Conservation (phyloP, 1,140 invertebrate species). For the Hycleus phaleratus region DNA sequence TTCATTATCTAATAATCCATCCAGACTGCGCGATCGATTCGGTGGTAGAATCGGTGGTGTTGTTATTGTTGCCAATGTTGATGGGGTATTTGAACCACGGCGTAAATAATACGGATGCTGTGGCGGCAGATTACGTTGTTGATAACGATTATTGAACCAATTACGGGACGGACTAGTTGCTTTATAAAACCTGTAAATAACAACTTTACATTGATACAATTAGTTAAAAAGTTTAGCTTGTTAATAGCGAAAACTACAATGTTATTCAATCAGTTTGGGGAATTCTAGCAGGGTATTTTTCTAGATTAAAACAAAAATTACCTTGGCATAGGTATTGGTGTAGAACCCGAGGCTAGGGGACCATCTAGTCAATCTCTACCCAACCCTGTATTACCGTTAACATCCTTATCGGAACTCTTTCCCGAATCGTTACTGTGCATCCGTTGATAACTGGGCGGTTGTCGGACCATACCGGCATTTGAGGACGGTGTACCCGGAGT, state of each 20-base stretch:
- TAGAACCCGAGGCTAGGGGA: constrained; percentile 43
- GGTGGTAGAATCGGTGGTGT: constrained; percentile 32
- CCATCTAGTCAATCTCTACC: constrained; percentile 65
- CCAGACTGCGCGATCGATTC: constrained; percentile 58
- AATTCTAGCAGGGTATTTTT: too few species aligned
- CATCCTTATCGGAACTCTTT: constrained; percentile 63
- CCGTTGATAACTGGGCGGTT: constrained; percentile 67
- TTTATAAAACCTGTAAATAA: constrained; percentile 51
- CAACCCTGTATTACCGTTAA: constrained; percentile 39
- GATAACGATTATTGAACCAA: constrained; percentile 43
- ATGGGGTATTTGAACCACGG: constrained; percentile 36
- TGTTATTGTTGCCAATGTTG: constrained; percentile 21
- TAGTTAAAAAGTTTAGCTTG: constrained; percentile 15
- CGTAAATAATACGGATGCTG: constrained; percentile 28
- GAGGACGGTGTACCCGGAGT: constrained; percentile 58
- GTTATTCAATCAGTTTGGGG: not conserved
- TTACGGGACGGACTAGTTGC: constrained; percentile 53
- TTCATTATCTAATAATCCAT: constrained; percentile 48
- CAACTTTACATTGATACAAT: constrained; percentile 25
- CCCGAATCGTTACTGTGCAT: constrained; percentile 77
- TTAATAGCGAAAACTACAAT: constrained; percentile 22
- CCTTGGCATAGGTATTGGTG: constrained; percentile 35
- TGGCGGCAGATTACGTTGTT: constrained; percentile 33
- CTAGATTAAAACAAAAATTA: constrained; percentile 4
- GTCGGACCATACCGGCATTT: constrained; percentile 49